These are phyloP conservation scores for Serilophus lunatus DNA, from an alignment of 2,113 vertebrate species.

Conservation along the genomic window DNA sequence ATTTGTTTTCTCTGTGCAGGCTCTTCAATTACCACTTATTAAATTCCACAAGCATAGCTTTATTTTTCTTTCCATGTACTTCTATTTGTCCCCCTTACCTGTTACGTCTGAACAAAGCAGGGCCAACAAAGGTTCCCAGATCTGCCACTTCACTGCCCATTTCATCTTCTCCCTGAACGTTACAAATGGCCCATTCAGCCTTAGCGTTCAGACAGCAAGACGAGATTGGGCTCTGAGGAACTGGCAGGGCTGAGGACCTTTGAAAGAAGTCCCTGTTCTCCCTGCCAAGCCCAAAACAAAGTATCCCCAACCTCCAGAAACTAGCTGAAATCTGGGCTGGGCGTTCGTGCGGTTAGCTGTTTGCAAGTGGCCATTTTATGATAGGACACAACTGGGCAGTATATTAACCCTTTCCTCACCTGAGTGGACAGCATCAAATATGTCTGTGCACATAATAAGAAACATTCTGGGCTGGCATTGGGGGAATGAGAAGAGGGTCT, in stretches of 20 bases:
- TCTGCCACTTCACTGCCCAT: slow-evolving; percentile 54
- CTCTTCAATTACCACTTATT: neutral
- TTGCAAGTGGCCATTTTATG: slow-evolving; percentile 91
- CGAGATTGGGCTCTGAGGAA: slow-evolving; percentile 47
- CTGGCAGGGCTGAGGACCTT: slow-evolving; percentile 63
- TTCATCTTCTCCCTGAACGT: slow-evolving; percentile 75
- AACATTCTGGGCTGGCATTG: slow-evolving; percentile 37
- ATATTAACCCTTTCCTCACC: slow-evolving; percentile 75
- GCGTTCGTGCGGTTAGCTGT: slow-evolving; percentile 92
- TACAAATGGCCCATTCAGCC: neutral
- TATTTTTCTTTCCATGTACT: neutral
- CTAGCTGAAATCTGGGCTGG: slow-evolving; percentile 81
- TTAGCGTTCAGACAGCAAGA: slow-evolving; percentile 73
- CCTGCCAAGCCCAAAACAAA: neutral
- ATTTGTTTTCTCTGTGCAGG: neutral
- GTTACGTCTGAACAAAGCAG: slow-evolving; percentile 1
- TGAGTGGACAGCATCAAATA: slow-evolving; percentile 19
- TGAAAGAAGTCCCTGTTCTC: neutral
- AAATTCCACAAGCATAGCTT: neutral
- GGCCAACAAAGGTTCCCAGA: slow-evolving; percentile 63
- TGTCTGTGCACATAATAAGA: slow-evolving; percentile 30
- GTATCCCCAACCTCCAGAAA: slow-evolving; percentile 37
- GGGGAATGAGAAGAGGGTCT: slow-evolving; percentile 38
- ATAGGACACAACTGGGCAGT: slow-evolving; percentile 67
- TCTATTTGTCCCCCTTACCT: neutral